phyloP scores from a whole-genome alignment of 2,113 vertebrate genomes.

The Nothocercus nigrocapillus region DNA sequence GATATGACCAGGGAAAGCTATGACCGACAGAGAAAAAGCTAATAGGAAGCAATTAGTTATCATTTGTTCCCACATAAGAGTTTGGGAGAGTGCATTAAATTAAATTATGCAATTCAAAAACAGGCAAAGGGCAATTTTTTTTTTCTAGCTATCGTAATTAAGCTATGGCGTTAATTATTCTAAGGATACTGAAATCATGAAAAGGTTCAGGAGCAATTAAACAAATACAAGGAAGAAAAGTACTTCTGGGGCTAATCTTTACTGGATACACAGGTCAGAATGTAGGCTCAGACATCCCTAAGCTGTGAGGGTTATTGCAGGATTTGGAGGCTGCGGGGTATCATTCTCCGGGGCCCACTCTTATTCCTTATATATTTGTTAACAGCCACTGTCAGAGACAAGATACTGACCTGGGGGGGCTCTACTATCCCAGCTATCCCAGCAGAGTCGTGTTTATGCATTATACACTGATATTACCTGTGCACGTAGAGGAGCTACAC shows the following conservation, averaged over 20 bases:
- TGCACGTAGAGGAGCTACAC: background rate
- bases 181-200: background rate
- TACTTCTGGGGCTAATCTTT: background rate
- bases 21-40: background rate
- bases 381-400: background rate
- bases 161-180: background rate
- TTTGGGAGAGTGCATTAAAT: background rate
- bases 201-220: conserved; percentile 42
- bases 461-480: background rate
- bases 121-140: background rate
- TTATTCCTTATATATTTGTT: background rate
- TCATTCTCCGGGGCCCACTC: background rate
- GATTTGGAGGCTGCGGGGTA: background rate
- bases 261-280: background rate
- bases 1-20: background rate
- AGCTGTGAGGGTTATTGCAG: background rate
- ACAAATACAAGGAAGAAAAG: background rate
- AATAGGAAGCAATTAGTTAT: conserved; percentile 8
- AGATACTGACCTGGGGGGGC: background rate
- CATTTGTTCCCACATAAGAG: background rate
- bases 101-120: conserved; percentile 34
- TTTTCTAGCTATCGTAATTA: background rate
- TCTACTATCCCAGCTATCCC: background rate
- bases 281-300: background rate
- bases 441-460: background rate